These are phyloP conservation scores for Dusona sp. DNA, from an alignment of 2,888 invertebrate species.

Conservation along the genomic window DNA sequence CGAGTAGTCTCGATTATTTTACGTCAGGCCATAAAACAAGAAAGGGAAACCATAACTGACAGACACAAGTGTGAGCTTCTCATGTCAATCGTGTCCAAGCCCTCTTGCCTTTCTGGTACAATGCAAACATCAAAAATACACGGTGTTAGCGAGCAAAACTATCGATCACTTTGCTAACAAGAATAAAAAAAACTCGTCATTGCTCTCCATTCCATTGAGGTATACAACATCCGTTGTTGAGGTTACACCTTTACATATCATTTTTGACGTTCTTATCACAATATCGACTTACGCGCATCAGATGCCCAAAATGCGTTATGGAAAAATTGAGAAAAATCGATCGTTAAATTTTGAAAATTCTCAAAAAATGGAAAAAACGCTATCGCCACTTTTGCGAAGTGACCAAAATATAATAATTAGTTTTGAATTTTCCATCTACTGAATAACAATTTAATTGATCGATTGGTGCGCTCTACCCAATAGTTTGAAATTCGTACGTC, in stretches of 20 bases:
- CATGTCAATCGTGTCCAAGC: conserved; percentile 79
- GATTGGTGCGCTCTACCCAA: too few relatives aligned
- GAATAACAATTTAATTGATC: background rate
- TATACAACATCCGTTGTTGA: background rate
- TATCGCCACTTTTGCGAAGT: background rate
- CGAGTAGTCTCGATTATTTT: conserved; percentile 21
- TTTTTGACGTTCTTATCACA: conserved; percentile 47
- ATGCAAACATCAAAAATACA: conserved; percentile 40
- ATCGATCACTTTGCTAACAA: conserved; percentile 32
- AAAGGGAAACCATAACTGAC: conserved; percentile 71
- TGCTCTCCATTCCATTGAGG: conserved; percentile 24
- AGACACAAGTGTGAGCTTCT: conserved; percentile 79
- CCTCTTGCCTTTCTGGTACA: conserved; percentile 24
- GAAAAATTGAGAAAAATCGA: background rate
- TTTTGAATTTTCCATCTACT: background rate
- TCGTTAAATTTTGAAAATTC: background rate
- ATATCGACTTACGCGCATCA: conserved; percentile 26
- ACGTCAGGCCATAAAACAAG: conserved; percentile 25
- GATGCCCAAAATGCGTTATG: background rate
- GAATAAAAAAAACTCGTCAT: conserved; percentile 43
- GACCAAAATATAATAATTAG: background rate
- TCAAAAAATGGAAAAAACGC: background rate
- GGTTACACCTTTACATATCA: background rate
- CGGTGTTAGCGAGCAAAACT: conserved; percentile 22
- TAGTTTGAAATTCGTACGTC: too few relatives aligned